Percentiles rank a stretch among this genome's conserved stretches.
These are phyloP conservation scores for Geothlypis trichas DNA, from an alignment of 2,113 vertebrate species.

Conservation along the genomic window DNA sequence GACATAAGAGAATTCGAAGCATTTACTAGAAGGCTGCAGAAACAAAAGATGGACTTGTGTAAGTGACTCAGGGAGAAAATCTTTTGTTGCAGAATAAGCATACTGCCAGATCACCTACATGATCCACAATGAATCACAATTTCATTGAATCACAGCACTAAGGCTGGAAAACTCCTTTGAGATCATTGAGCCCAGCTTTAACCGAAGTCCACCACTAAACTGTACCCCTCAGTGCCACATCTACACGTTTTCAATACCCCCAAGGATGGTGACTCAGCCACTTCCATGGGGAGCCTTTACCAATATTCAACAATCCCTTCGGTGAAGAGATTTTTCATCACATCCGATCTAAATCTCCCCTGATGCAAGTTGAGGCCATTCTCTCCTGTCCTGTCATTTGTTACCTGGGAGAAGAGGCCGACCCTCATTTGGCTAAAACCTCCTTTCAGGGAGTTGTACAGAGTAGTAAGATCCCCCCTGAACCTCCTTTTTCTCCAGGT, in stretches of 20 bases:
- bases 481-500: not conserved
- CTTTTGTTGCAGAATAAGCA: not conserved
- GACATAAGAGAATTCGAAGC: not conserved
- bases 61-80: not conserved
- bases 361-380: not conserved
- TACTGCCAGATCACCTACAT: not conserved
- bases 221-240: not conserved
- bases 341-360: not conserved
- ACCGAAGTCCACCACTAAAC: not conserved
- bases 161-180: not conserved
- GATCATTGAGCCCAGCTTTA: not conserved
- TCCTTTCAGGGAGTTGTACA: not conserved
- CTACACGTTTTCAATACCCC: not conserved
- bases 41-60: not conserved
- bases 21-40: not conserved
- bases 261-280: not conserved
- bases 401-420: not conserved
- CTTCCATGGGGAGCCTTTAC: not conserved
- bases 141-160: not conserved
- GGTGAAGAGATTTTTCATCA: not conserved
- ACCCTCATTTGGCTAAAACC: rapidly evolving
- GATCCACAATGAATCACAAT: not conserved
- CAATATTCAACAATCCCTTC: not conserved
- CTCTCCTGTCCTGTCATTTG: not conserved
- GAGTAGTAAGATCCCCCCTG: rapidly evolving